Base-by-base conservation (phyloP, 2,113 vertebrate genomes). In the Equus przewalskii region DNA sequence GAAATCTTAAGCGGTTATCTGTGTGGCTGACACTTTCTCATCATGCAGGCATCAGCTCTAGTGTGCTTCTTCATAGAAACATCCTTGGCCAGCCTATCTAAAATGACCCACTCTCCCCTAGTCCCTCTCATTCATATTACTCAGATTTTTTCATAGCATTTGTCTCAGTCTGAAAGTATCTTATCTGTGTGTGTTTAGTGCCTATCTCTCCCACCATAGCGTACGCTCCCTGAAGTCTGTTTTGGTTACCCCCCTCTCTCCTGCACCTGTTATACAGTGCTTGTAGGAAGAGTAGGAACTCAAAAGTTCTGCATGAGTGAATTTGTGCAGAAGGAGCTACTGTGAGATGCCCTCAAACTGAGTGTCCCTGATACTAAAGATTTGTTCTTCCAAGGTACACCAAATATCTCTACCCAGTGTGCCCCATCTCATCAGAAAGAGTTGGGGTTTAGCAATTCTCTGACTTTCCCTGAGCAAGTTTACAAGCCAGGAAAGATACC, bases 221-320 rank as follows among this genome's bases (percentile, higher is more conserved):
- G 28, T 78, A 54, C 73, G 24, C 85, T 69, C 7, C 33, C 64
- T 58, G 21, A 75, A 62, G 46, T 65, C 54, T 76, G 12, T 64
- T 97, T 69, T 62, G 9, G 72, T 90, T 72, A 28, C 7, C 41
- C 22, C 3, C 13, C 5, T 22, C 30, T 58, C 16, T 41, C 33
- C 51, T 60, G 1, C 8, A 12, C 11, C 51, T 76, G 13, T 56
- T 22, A 69, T n/a, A 41, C 36, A 89, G 73, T 67, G 12, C 75
- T 64, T 56, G 1, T 81, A 12, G 62, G 56, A 64, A 58, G 7
- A 80, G 54, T 33, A 72, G 41, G 46, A 11, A 51, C 54, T 67
- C 96, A 93, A 65, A 94, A 60, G 46, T 36, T 85, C 49, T 51
- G 2, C 91, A 81, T 67, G 79, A 92, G 64, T 83, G 49, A 96